phyloP scores from a whole-genome alignment of 2,113 vertebrate genomes.

The Tapirus terrestris region DNA sequence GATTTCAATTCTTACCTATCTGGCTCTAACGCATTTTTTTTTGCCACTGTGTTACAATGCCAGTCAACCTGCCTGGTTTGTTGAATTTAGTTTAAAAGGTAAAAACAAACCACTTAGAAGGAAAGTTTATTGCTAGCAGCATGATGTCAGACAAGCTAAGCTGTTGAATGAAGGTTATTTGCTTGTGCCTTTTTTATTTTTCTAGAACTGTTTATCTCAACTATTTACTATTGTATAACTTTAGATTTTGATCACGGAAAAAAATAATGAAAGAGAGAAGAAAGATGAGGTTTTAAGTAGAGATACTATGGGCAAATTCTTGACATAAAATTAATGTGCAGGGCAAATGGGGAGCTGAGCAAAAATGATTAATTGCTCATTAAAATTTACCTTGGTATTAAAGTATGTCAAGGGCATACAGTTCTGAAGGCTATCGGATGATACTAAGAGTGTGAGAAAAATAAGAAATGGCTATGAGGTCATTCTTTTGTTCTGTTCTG shows the following conservation, averaged over 20 bases:
- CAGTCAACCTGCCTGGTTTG: background rate
- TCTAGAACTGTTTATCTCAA: background rate
- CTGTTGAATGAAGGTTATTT: background rate
- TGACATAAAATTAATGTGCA: constrained; percentile 70
- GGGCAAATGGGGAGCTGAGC: constrained; percentile 22
- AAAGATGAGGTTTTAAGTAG: constrained; percentile 48
- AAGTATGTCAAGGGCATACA: constrained; percentile 63
- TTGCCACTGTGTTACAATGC: background rate
- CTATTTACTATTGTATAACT: background rate
- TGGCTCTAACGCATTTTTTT: background rate
- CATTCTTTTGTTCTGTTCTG: constrained; percentile 59
- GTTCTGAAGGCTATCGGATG: background rate
- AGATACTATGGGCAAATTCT: constrained; percentile 49
- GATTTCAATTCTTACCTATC: background rate
- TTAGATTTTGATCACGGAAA: constrained; percentile 42
- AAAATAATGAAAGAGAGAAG: constrained; percentile 24
- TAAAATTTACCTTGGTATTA: constrained; percentile 74
- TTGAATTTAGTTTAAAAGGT: constrained; percentile 26
- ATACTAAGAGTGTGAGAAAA: constrained; percentile 55
- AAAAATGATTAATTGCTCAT: constrained; percentile 76
- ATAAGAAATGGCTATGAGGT: constrained; percentile 49
- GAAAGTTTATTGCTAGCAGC: background rate
- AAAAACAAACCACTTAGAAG: background rate
- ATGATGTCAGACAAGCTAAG: background rate
- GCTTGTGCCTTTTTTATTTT: background rate